Base-by-base conservation (phyloP, 2,113 vertebrate species). In the Willisornis vidua region DNA sequence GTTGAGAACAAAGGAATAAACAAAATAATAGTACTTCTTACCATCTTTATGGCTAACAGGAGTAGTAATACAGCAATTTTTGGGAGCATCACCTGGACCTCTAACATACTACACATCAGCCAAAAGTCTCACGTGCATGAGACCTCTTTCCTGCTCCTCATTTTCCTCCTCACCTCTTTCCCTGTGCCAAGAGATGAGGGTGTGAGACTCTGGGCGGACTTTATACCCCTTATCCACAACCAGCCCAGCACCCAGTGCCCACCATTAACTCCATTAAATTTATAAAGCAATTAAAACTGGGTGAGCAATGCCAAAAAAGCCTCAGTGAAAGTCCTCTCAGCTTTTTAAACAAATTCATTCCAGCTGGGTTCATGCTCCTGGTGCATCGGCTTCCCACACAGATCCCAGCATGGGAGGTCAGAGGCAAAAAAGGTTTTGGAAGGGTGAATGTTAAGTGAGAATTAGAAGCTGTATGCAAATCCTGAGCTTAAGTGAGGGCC, bases 281-380 rank as follows among this genome's bases (percentile, higher is more conserved):
- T 74, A 81, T 58, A 72, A 96, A 91, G 57, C 89, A 94, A 82
- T 89, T 89, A 93, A 62, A 55, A 76, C 2, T 49, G 52, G 58
- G 22, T 35, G 58, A 94, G 59, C 73, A 75, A 82, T 61, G 90
- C 81, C 66, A 83, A 79, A 90, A 83, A 68, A 48, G 5, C 33
- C 80, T 75, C 73, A 89, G 70, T 68, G 87, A 93, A 95, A 87
- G 74, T 82, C 78, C 41, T 65, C 67, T 61, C 51, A 70, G 89
- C 74, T 83, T 96, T 96, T 96, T 70, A 79, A 91, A 66, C 71
- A 93, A 96, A 97, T 85, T 58, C 22, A 54, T 78, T 93, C 71
- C 93, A 96, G 81, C 81, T 85, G 94, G 37, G 29, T 39, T 83
- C 22, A 13, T 31, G 67, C 46, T 94, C 59, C 54, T 11, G 0